Percentiles rank a stretch among this genome's conserved stretches.
phyloP scores from a whole-genome alignment of 92 coral and sea anemone genomes.

The Heliopora coerulea region DNA sequence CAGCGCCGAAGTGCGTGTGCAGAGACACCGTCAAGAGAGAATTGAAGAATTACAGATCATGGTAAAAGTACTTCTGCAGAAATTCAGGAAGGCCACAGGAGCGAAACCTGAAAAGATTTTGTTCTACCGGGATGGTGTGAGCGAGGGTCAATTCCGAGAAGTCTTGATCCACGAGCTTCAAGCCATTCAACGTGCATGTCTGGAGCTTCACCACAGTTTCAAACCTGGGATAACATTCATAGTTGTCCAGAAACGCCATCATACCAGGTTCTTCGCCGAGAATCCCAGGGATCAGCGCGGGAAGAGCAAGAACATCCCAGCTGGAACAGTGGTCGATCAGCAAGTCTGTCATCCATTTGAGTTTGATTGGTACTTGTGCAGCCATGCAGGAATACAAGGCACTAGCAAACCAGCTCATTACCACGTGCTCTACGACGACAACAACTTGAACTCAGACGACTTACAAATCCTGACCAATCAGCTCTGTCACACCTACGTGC shows the following conservation, averaged over 20 bases:
- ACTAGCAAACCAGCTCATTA: conserved; percentile 51
- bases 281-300: conserved; percentile 39
- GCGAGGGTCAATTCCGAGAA: conserved; percentile 51
- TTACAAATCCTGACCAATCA: conserved; percentile 47
- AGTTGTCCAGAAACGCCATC: conserved; percentile 59
- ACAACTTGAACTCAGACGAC: conserved; percentile 42
- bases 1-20: conserved; percentile 79
- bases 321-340: conserved; percentile 54
- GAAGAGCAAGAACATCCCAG: conserved; percentile 44
- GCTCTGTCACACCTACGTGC: conserved; percentile 48
- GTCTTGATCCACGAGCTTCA: conserved; percentile 48
- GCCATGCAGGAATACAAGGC: conserved; percentile 57
- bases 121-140: conserved; percentile 77
- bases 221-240: conserved; percentile 52
- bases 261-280: conserved; percentile 45
- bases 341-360: conserved; percentile 54
- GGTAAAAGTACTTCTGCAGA: conserved; percentile 65
- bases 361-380: conserved; percentile 57
- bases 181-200: conserved; percentile 54
- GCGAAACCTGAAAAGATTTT: conserved; percentile 54
- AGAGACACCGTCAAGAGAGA: conserved; percentile 74
- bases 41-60: conserved; percentile 65
- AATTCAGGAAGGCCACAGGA: conserved; percentile 38
- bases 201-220: conserved; percentile 21
- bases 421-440: conserved; percentile 53